A percentile compares a stretch with the other conserved stretches of the same genome.
These are phyloP conservation scores for Clarias pachynema DNA, from an alignment of 2,797 vertebrate species.

Conservation along the genomic window DNA sequence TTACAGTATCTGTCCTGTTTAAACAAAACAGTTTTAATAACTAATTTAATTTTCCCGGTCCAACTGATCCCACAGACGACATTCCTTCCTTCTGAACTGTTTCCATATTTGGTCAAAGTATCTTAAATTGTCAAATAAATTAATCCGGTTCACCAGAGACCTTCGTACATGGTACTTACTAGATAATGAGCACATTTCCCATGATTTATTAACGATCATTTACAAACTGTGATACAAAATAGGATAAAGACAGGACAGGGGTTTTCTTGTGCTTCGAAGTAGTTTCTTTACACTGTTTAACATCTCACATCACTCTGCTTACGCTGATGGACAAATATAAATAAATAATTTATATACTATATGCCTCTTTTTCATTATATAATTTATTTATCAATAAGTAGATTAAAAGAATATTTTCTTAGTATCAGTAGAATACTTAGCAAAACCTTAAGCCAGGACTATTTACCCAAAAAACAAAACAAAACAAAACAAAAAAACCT, in stretches of 20 bases:
- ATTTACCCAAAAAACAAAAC: no score
- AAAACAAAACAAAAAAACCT: neutral
- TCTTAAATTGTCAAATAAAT: neutral
- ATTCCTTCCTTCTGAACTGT: slow-evolving; percentile 5
- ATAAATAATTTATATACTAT: neutral
- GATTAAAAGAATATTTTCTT: neutral
- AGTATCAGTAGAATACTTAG: neutral
- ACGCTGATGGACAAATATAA: neutral
- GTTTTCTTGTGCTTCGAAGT: neutral
- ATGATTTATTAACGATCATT: neutral
- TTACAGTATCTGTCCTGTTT: neutral
- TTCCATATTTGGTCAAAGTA: slow-evolving; percentile 24
- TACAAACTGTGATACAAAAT: neutral
- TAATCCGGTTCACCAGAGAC: neutral
- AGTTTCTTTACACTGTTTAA: neutral
- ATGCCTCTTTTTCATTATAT: neutral
- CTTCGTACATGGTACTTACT: neutral
- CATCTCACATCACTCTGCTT: neutral
- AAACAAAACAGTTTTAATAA: neutral
- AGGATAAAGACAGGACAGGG: neutral
- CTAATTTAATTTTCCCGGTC: slow-evolving; percentile 1
- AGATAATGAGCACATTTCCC: neutral
- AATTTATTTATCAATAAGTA: neutral
- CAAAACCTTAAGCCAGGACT: neutral
- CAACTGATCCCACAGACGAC: neutral